Evolutionary conservation across 2,888 invertebrate species (phyloP), one percentile per base, ranked within the genome.

Genomic region (Apodemia hepburni): DNA sequence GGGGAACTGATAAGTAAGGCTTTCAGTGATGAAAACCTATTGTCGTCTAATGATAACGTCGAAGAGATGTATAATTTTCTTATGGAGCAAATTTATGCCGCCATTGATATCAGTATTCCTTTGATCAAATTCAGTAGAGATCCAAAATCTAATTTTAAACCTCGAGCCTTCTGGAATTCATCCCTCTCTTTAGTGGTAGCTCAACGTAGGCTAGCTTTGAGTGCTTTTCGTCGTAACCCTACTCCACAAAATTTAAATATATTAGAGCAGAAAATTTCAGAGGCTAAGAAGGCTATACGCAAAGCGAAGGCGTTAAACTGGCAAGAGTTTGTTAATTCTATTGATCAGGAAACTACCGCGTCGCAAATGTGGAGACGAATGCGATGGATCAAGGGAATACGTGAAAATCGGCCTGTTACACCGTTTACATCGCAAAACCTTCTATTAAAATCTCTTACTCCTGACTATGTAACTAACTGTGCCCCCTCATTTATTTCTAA

Each of bases 171-270:
- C 33, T 33, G 33, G 33, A 33, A 38, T 33, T 29, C 33, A 33
- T 33, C 35, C 9, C 35, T 58, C 2, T 38, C 38, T 11, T n/a
- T 58, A n/a, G 17, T 38, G 8, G 58, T 58, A 8, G 58, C 58
- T 17, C 58, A 58, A 35, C 58, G 58, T 29, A 58, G 47, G 15
- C 17, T 47, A 47, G 47, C 47, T 17, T 9, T 47, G 17, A 47
- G 47, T 17, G 17, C 11, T 2, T 47, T 47, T 8, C 47, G 47
- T n/a, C 17, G 45, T 15, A 45, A 45, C n/a, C 67, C 66, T 1
- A 66, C 63, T 15, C 65, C 65, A 0, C 42, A 62, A n/a, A 66
- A 67, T 27, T 47, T 63, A 15, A 35, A 17, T 47, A 22, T 12
- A 22, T 47, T 69, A 18, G 45, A 67, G 59, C n/a, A 59, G 17